These are phyloP conservation scores for Hetaerina titia DNA, from an alignment of 2,888 invertebrate genomes.

Conservation along the genomic window DNA sequence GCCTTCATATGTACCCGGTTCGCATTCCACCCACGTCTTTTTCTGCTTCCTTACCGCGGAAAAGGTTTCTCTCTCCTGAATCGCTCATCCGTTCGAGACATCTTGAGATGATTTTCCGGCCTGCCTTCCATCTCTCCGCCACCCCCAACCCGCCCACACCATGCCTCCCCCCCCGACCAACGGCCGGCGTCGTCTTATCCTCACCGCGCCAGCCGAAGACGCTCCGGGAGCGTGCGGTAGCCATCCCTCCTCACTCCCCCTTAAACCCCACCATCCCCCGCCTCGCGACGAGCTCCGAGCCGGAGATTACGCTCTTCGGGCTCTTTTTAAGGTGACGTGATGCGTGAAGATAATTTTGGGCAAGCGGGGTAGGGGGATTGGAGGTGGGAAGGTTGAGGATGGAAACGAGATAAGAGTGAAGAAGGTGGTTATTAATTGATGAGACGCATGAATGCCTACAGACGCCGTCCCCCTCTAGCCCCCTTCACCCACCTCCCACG, in stretches of 20 bases:
- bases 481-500: background rate
- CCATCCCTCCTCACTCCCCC: background rate
- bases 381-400: background rate
- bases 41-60: background rate
- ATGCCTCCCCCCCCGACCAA: background rate
- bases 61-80: background rate
- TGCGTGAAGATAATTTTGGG: constrained; percentile 53
- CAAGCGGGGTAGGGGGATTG: background rate
- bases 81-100: constrained; percentile 1
- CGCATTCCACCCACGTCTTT: background rate
- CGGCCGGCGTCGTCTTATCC: background rate
- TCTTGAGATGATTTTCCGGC: constrained; percentile 58
- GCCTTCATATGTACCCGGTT: background rate
- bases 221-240: background rate
- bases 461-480: background rate
- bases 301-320: constrained; percentile 6
- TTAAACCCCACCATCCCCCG: background rate
- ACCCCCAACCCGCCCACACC: background rate
- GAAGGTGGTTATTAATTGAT: constrained; percentile 8
- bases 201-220: no score
- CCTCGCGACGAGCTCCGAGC: background rate
- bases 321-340: constrained; percentile 37
- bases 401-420: background rate
- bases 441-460: constrained; percentile 26
- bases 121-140: background rate